Conservation (phyloP, 2,888 invertebrate genomes). For the Scelioninae gen. 2 region DNA sequence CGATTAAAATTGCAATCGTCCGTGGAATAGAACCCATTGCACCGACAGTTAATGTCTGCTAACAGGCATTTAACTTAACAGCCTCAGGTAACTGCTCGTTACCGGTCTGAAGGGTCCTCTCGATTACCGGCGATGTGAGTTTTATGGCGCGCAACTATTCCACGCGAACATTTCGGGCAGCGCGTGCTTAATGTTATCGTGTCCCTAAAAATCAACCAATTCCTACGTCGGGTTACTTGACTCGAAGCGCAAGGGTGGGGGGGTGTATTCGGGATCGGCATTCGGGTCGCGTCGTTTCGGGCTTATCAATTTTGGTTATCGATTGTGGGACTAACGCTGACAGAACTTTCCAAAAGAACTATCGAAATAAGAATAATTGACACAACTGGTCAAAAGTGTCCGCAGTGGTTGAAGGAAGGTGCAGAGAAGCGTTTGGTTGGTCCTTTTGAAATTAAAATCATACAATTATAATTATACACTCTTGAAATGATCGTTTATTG, state of each 20-base stretch:
- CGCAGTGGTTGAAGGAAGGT: too few species aligned
- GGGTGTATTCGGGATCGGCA: too few species aligned
- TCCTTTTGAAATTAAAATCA: too few species aligned
- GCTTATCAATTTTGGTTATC: too few species aligned
- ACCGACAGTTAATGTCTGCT: slow-evolving; percentile 73
- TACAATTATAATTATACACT: too few species aligned
- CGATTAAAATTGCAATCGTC: slow-evolving; percentile 75
- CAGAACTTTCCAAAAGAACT: too few species aligned
- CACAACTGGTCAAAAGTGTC: too few species aligned
- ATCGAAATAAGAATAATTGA: too few species aligned
- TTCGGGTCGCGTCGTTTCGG: too few species aligned
- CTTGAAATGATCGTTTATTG: too few species aligned
- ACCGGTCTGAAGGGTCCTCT: slow-evolving; percentile 74
- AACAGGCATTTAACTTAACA: slow-evolving; percentile 75
- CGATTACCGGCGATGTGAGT: slow-evolving; percentile 72
- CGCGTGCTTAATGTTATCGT: slow-evolving; percentile 37
- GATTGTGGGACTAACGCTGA: too few species aligned
- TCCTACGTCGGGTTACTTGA: neutral
- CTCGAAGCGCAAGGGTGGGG: neutral
- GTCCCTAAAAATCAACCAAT: slow-evolving; percentile 32
- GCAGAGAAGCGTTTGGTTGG: too few species aligned
- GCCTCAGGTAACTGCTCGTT: slow-evolving; percentile 74
- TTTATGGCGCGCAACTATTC: slow-evolving; percentile 70
- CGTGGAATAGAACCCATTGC: slow-evolving; percentile 66
- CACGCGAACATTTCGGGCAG: slow-evolving; percentile 55